Base-by-base conservation (phyloP, 2,888 invertebrate species). In the Ctena decussata region DNA sequence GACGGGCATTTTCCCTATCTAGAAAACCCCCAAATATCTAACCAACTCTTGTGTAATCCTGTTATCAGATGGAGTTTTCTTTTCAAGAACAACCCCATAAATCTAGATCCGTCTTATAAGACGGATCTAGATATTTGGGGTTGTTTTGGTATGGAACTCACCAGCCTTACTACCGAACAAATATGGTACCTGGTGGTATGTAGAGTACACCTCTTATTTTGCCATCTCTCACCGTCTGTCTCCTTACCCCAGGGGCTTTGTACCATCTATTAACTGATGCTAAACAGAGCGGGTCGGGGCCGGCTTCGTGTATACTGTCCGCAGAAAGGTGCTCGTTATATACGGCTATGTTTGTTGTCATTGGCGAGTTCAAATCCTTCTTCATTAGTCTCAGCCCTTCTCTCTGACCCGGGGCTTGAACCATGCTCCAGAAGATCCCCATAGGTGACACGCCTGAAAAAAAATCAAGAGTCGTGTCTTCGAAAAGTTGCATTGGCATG, bases 401-500 rank as follows among this genome's bases (percentile, higher is more conserved):
- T 32, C 39, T 60, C 69, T 91, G 89, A 2, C 87, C 91, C 15
- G 91, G 91, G 18, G 82, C 87, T 21, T 83, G 87, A 12, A 75
- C 77, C 92, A 93, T 86, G 70, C 92, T 92, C 93, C 93, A 94
- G 73, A 94, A 87, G 30, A 94, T 78, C 2, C 93, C 94, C 93
- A 93, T 92, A 18, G 91, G 78, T 11, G 93, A 93, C 12, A 93
- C 89, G 77, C 93, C 94, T 92, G 46, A n/a, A 30, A 30, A 1
- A 27, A 24, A n/a, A 27, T 0, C 15, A 18, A 72, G n/a, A 41
- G 53, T 12, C 18, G 11, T 15, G 5, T 12, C 21, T 53, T 53
- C 5, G 21, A 15, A 12, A n/a, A 53, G 18, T 21, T 21, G 21
- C 11, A 53, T n/a, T 15, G 5, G 21, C 60, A 30, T 60, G 60